Percentiles rank a stretch among this genome's conserved stretches.
These are phyloP conservation scores for Apodemia hepburni DNA, from an alignment of 2,888 invertebrate species.

Conservation along the genomic window DNA sequence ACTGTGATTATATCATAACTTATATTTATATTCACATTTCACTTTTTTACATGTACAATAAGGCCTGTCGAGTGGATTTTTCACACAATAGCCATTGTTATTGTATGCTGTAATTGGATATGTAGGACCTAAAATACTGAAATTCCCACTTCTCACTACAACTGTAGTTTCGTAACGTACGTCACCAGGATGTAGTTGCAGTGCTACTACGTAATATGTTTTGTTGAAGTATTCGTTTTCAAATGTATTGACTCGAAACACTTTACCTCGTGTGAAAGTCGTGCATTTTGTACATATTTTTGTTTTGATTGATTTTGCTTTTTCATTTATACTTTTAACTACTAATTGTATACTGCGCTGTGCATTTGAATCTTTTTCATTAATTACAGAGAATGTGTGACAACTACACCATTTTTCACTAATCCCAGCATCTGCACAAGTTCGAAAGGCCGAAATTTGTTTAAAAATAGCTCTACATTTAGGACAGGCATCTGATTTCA, in stretches of 20 bases:
- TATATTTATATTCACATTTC: constrained; percentile 32
- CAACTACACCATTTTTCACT: constrained; percentile 89
- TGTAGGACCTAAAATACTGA: constrained; percentile 73
- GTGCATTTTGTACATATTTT: constrained; percentile 63
- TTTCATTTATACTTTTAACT: constrained; percentile 44
- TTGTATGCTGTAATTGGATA: constrained; percentile 57
- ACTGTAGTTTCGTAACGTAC: constrained; percentile 85
- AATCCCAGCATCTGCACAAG: constrained; percentile 83
- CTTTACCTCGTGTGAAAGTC: constrained; percentile 63
- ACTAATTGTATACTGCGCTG: constrained; percentile 58
- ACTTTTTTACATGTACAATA: constrained; percentile 47
- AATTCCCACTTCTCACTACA: constrained; percentile 50
- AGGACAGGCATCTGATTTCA: constrained; percentile 77
- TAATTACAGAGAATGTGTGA: constrained; percentile 65
- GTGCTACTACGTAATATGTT: constrained; percentile 78
- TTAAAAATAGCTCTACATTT: constrained; percentile 82
- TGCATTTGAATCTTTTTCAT: constrained; percentile 54
- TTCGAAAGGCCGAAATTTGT: constrained; percentile 77
- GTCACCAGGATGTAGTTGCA: constrained; percentile 82
- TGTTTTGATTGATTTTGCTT: constrained; percentile 40
- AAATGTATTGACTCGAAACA: constrained; percentile 60
- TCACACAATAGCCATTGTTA: constrained; percentile 44
- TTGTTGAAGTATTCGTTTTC: constrained; percentile 43
- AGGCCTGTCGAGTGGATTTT: constrained; percentile 38
- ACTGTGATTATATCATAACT: neutral